Evolutionary conservation across 2,113 vertebrate genomes (phyloP).

Genomic region (Sakesphorus luctuosus): DNA sequence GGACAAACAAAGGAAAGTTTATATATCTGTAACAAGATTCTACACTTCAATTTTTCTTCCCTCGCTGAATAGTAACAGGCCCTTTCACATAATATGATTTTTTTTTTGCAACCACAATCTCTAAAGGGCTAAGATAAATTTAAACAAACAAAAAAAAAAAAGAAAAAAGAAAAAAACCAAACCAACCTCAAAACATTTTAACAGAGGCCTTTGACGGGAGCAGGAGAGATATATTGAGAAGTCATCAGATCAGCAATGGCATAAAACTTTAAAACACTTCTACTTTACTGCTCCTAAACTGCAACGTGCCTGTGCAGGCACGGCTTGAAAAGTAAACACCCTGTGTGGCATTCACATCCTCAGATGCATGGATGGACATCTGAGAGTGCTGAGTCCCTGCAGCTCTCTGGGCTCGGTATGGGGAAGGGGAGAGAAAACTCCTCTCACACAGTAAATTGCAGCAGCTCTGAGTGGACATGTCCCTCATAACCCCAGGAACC

Average conservation of each 20-base stretch:
- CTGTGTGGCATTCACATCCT: rapidly evolving
- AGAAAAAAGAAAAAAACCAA: no score
- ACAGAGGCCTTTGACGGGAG: background rate
- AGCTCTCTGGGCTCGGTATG: background rate
- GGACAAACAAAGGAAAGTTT: background rate
- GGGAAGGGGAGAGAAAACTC: background rate
- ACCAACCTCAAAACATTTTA: background rate
- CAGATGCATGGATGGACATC: rapidly evolving
- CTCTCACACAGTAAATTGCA: background rate
- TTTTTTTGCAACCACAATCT: background rate
- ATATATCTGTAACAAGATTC: background rate
- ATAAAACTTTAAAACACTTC: background rate
- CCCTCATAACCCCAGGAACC: background rate
- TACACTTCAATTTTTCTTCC: background rate
- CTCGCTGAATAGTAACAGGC: background rate
- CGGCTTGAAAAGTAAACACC: background rate
- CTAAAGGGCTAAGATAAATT: background rate
- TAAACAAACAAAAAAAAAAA: background rate
- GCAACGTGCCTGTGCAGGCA: background rate
- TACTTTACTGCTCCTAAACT: background rate
- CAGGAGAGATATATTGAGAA: background rate
- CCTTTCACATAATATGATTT: rapidly evolving
- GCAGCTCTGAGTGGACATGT: background rate
- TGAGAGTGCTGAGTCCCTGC: background rate
- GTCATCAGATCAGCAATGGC: background rate